phyloP scores from a whole-genome alignment of 2,113 vertebrate genomes.

The Sapayoa aenigma region DNA sequence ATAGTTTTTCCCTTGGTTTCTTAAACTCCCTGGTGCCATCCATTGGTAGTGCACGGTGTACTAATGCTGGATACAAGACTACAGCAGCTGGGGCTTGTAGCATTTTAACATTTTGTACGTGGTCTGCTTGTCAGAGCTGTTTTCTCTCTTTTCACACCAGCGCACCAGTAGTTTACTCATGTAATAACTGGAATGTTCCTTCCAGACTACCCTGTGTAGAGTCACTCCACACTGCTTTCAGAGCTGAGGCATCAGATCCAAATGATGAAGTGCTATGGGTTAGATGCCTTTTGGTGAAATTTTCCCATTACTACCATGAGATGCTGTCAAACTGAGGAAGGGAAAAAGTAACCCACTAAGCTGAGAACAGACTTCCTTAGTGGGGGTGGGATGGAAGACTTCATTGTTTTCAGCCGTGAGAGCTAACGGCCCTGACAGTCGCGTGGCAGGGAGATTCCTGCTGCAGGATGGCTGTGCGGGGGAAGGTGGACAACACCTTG shows the following conservation, averaged over 20 bases:
- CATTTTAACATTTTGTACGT: background rate
- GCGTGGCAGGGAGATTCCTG: no score
- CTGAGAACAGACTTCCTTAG: no score
- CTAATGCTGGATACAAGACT: background rate
- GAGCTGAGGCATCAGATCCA: background rate
- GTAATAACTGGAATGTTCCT: background rate
- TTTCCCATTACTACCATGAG: no score
- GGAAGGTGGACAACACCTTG: no score
- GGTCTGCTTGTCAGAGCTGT: background rate
- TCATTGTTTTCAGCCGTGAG: no score
- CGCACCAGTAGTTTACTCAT: background rate
- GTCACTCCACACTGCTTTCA: background rate
- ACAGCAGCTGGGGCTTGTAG: background rate
- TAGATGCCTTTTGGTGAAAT: no score
- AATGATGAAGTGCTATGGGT: background rate
- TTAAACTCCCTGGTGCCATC: background rate
- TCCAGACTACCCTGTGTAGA: background rate
- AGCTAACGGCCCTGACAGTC: no score
- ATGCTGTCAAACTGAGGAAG: no score
- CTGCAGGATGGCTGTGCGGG: no score
- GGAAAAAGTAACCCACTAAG: no score
- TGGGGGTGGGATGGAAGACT: no score
- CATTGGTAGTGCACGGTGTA: rapidly evolving
- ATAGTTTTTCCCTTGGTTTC: background rate
- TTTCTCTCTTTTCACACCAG: background rate